These are phyloP conservation scores for Eupleurogrammus muticus DNA, from an alignment of 2,797 vertebrate genomes.

Conservation along the genomic window DNA sequence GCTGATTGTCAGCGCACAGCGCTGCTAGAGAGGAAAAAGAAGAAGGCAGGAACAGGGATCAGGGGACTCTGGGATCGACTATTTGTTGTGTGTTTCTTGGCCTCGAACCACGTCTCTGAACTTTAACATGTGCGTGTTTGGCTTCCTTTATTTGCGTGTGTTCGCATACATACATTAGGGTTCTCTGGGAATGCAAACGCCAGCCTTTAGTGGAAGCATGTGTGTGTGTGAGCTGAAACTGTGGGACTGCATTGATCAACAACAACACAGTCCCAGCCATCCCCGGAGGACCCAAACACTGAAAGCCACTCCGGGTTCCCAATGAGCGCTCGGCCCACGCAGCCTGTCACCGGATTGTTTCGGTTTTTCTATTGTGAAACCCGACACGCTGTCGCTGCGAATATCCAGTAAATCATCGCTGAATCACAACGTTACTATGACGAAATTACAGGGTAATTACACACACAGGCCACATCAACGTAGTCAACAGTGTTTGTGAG, in stretches of 20 bases:
- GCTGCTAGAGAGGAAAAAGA: background rate
- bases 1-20: background rate
- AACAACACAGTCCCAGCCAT: constrained; percentile 47
- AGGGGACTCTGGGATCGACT: constrained; percentile 4
- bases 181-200: constrained; percentile 16
- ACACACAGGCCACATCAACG: constrained; percentile 61
- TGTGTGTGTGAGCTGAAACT: constrained; percentile 29
- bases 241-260: constrained; percentile 63
- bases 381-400: constrained; percentile 61
- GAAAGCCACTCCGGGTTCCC: constrained; percentile 65
- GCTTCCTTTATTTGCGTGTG: constrained; percentile 9
- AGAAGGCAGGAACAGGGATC: background rate
- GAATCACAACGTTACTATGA: constrained; percentile 63
- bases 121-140: constrained; percentile 11
- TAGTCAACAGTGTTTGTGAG: constrained; percentile 49
- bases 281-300: constrained; percentile 47
- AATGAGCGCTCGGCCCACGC: constrained; percentile 55
- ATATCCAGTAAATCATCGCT: constrained; percentile 63
- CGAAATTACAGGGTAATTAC: constrained; percentile 67
- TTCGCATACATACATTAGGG: constrained; percentile 1
- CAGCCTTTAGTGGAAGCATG: background rate
- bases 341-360: constrained; percentile 44
- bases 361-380: constrained; percentile 62
- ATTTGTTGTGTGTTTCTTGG: constrained; percentile 22
- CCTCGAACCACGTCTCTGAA: constrained; percentile 24